Evolutionary conservation across 2,888 invertebrate species (phyloP).

Genomic region (Oxycera nigricornis): DNA sequence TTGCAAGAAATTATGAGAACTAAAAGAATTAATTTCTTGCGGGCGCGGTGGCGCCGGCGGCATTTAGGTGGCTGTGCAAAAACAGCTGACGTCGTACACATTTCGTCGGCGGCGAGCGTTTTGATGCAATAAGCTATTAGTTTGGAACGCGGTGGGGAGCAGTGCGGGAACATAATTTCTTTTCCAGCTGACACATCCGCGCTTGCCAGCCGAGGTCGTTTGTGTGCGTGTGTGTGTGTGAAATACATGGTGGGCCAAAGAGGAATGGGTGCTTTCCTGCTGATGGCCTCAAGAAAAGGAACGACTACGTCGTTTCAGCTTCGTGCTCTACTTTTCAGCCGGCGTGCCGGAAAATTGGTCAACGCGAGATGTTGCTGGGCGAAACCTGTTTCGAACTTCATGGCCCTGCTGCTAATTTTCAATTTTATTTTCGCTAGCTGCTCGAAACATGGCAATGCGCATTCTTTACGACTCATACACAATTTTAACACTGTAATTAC

Average conservation of each 20-base stretch:
- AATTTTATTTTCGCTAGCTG: no score
- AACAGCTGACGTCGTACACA: constrained; percentile 31
- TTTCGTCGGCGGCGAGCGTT: constrained; percentile 6
- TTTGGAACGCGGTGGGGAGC: not conserved
- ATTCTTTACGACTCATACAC: no score
- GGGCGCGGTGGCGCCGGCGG: not conserved
- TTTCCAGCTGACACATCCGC: constrained; percentile 23
- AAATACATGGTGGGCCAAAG: not conserved
- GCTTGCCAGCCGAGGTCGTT: not conserved
- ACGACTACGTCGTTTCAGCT: not conserved
- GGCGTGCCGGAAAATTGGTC: not conserved
- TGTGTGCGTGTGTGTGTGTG: not conserved
- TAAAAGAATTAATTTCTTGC: no score
- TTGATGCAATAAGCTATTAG: constrained; percentile 25
- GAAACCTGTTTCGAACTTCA: no score
- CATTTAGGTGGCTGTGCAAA: not conserved
- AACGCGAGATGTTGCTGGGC: no score
- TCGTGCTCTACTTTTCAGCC: not conserved
- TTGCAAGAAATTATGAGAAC: no score
- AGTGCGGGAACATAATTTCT: constrained; percentile 9
- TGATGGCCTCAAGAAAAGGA: not conserved
- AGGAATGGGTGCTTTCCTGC: not conserved
- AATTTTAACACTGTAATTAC: no score
- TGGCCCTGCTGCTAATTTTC: no score
- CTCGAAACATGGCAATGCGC: no score